Base-by-base conservation (phyloP, 2,797 vertebrate species). In the Syncerus caffer region DNA sequence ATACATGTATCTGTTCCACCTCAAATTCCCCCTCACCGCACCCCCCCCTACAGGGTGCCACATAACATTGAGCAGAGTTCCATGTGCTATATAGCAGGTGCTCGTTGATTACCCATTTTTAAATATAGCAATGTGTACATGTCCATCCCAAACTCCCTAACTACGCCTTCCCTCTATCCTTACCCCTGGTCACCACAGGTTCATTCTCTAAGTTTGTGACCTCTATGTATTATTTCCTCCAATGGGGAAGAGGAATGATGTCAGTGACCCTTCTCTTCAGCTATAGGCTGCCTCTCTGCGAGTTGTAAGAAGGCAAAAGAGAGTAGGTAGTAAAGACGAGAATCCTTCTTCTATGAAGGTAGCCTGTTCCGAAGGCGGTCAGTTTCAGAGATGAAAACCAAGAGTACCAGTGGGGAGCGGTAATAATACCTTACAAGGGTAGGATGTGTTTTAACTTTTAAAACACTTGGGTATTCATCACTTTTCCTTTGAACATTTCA, bases 161-260 rank as follows among this genome's bases (percentile, higher is more conserved):
- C 71, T 45, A 76, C 0, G 21, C 71, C 71, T 27, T 76, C 38
- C 71, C 38, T 76, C 34, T 27, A 4, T 76, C 38, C 71, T 74
- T 74, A 25, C 34, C 38, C 21, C 34, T 38, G 34, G 34, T 71
- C 34, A 25, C 71, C 71, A 27, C 23, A 74, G 12, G 38, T 74
- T 42, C 38, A 1, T 42, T 42, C 38, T 74, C 23, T 42, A 25
- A 42, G 38, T 74, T 6, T 74, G 71, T 45, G 71, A 42, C 62
- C 91, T 85, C 42, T 86, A 14, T 80, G 74, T 92, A 60, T 88
- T 90, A 78, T 88, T 94, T 95, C 53, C 93, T 87, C 55, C 93
- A 53, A 82, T 83, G 87, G 67, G 88, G 95, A 97, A 58, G 71
- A 89, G 51, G 94, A 57, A 88, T 67, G 71, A 88, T 67, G 71